phyloP scores from a whole-genome alignment of 1,140 invertebrate genomes.

The Drosophila ohnishii region DNA sequence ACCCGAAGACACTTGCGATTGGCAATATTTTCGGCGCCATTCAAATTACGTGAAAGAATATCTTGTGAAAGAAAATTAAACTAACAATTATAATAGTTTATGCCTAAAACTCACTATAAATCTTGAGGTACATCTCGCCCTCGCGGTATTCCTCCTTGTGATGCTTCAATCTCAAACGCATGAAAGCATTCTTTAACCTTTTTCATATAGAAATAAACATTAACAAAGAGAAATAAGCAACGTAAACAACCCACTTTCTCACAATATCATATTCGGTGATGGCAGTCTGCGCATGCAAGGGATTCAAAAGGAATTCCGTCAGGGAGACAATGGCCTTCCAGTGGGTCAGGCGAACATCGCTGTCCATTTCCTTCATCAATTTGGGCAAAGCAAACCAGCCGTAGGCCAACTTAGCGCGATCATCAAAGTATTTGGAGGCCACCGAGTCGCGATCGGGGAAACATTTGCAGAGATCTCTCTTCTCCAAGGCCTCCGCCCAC shows the following conservation, averaged over 20 bases:
- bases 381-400: slow-evolving; percentile 70
- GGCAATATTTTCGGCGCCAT: slow-evolving; percentile 64
- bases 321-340: slow-evolving; percentile 65
- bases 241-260: slow-evolving; percentile 62
- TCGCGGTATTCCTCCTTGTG: slow-evolving; percentile 47
- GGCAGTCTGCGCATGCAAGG: slow-evolving; percentile 59
- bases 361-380: slow-evolving; percentile 63
- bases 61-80: slow-evolving; percentile 19
- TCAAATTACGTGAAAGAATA: slow-evolving; percentile 57
- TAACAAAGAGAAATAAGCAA: too few relatives aligned
- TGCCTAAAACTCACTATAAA: slow-evolving; percentile 50
- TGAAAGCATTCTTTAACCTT: slow-evolving; percentile 67
- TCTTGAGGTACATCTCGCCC: slow-evolving; percentile 54
- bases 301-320: slow-evolving; percentile 66
- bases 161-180: slow-evolving; percentile 53
- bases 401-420: slow-evolving; percentile 72
- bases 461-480: slow-evolving; percentile 30
- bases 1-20: slow-evolving; percentile 46
- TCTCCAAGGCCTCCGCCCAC: slow-evolving; percentile 15
- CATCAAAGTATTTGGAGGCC: slow-evolving; percentile 56
- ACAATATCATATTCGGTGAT: slow-evolving; percentile 63
- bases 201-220: too few relatives aligned
- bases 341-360: slow-evolving; percentile 52
- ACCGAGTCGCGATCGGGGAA: slow-evolving; percentile 9
- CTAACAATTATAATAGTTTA: fast-evolving